A percentile compares a stretch with the other conserved stretches of the same genome.
These are phyloP conservation scores for Nesoenas mayeri DNA, from an alignment of 2,113 vertebrate genomes.

Conservation along the genomic window DNA sequence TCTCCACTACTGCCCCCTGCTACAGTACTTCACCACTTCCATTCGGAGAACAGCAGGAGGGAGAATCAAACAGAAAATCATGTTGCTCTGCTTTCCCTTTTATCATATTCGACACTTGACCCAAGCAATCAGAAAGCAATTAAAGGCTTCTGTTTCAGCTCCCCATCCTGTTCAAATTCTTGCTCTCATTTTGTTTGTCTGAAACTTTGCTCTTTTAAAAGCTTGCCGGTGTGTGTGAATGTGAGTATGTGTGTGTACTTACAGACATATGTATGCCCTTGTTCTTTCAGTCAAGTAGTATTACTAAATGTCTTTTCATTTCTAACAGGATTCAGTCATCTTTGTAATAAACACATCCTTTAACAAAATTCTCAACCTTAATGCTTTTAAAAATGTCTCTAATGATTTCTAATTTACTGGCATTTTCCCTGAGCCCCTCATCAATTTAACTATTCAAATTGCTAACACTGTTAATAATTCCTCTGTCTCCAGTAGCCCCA, in stretches of 20 bases:
- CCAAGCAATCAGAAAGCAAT: conserved; percentile 38
- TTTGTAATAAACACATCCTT: conserved; percentile 42
- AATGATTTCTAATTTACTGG: conserved; percentile 52
- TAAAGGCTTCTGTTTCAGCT: conserved; percentile 50
- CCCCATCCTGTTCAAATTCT: background rate
- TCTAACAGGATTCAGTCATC: conserved; percentile 5
- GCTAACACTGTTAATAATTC: conserved; percentile 37
- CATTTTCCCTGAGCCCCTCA: conserved; percentile 46
- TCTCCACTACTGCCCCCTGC: background rate
- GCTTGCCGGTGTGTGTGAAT: background rate
- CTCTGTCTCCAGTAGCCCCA: conserved; percentile 19
- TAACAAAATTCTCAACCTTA: conserved; percentile 42
- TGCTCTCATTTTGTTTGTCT: background rate
- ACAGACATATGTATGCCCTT: background rate
- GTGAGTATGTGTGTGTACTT: background rate
- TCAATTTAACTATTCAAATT: conserved; percentile 60
- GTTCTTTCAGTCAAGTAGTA: conserved; percentile 11
- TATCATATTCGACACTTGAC: conserved; percentile 18
- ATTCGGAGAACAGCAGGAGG: background rate
- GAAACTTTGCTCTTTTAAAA: conserved; percentile 1
- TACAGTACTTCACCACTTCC: background rate
- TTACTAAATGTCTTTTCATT: conserved; percentile 7
- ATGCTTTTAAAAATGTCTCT: conserved; percentile 18
- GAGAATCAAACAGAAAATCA: conserved; percentile 23
- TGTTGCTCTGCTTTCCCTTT: conserved; percentile 24